Evolutionary conservation across 1,140 invertebrate species (phyloP), one percentile per base, ranked within the genome.

Genomic region (Lethocerus indicus): DNA sequence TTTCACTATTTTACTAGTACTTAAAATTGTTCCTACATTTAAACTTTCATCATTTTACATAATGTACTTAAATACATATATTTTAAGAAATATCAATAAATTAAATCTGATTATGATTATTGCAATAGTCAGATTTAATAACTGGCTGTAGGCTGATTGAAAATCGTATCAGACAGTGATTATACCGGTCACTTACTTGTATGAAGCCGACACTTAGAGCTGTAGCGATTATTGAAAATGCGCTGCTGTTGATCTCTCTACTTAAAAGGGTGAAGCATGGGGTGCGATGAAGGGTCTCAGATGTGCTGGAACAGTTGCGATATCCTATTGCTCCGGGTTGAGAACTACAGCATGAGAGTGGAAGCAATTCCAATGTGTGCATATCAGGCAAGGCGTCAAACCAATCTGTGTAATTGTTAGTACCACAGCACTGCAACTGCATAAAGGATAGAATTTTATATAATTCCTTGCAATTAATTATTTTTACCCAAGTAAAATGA

Each of bases 391-490:
- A 47, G 4, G 32, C 5, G 18, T 44, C 35, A 12, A 35, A 28
- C 83, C 84, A 90, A 59, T 89, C 83, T 0, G 52, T 49, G 2
- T 75, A 72, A 13, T 73, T 68, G 46, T 74, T 67, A 27, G 86
- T 76, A 42, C 86, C 86, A 58, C 86, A 89, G 64, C 85, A 89
- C 59, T 78, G 63, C 49, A 86, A 66, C 81, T 88, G 60, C 26
- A 69, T 51, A 23, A 39, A 27, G 32, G 44, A 16, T 18, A 36
- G 18, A 42, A 25, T 39, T 16, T 23, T 40, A 16, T 1, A 28
- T 46, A 46, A 46, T 51, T 44, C 21, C 20, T 51, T 13, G 7
- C 37, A 7, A 1, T 3, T 25, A 4, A 47, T 9, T 32, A 16
- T 3, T 32, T 36, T 36, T 18, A n/a, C n/a, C n/a, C n/a, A 28